Conservation (phyloP, 2,113 vertebrate genomes). For the Elephas maximus region DNA sequence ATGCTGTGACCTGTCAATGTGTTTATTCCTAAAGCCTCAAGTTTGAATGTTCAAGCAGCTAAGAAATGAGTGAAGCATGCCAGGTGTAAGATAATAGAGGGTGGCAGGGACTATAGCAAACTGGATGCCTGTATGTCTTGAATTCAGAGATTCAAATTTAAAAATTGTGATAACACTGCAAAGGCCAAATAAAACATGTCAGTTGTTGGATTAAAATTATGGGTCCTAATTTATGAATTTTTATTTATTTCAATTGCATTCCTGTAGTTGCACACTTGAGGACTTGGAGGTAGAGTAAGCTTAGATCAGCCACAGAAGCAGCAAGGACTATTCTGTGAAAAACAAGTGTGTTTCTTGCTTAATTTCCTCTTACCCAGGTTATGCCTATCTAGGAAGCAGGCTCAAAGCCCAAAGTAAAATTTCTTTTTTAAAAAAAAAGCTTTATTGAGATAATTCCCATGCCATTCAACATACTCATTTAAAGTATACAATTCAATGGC, state of each 20-base stretch:
- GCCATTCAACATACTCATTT: not conserved
- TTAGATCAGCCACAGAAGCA: not conserved
- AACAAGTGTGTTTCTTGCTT: not conserved
- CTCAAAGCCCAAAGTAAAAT: not conserved
- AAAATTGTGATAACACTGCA: not conserved
- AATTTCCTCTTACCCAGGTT: not conserved
- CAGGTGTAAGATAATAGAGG: not conserved
- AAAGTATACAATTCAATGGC: not conserved
- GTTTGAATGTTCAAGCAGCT: not conserved
- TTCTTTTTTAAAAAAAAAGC: not conserved
- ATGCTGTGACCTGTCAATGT: not conserved
- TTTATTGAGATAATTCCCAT: conserved; percentile 9
- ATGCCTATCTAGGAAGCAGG: not conserved
- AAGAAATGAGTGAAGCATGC: not conserved
- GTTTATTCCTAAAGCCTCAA: conserved; percentile 9
- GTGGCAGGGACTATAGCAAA: not conserved
- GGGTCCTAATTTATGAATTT: not conserved
- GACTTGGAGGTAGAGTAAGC: not conserved
- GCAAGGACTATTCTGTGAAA: not conserved
- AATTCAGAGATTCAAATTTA: not conserved
- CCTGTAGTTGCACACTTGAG: not conserved
- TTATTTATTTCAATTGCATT: not conserved
- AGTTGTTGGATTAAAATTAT: not conserved
- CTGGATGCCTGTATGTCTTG: not conserved
- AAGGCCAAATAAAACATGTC: not conserved